Percentiles rank a stretch among this genome's conserved stretches.
These are phyloP conservation scores for Harmothoe impar DNA, from an alignment of 2,888 invertebrate genomes.

Conservation along the genomic window DNA sequence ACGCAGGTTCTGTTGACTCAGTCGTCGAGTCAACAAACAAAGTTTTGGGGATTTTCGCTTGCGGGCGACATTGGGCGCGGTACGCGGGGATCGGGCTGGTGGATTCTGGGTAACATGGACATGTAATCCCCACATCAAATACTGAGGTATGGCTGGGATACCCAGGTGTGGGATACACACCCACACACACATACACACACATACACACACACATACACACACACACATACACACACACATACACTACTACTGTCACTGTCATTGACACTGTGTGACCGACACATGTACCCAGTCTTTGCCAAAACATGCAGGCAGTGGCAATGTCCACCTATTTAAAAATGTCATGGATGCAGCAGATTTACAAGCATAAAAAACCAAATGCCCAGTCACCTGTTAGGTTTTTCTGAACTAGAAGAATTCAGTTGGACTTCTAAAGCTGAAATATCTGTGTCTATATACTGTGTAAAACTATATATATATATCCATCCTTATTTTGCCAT, in stretches of 20 bases:
- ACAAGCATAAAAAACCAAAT: too few species aligned
- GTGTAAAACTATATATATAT: too few species aligned
- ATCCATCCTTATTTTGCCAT: too few species aligned
- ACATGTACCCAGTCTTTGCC: neutral
- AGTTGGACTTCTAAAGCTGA: too few species aligned
- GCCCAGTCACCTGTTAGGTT: too few species aligned
- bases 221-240: neutral
- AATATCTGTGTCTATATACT: too few species aligned
- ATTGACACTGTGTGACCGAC: neutral
- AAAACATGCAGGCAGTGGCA: neutral
- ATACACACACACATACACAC: neutral
- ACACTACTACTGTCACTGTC: too few species aligned
- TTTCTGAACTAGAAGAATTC: too few species aligned
- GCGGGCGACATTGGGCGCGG: neutral
- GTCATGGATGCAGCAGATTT: too few species aligned
- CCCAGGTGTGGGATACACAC: neutral
- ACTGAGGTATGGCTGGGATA: neutral
- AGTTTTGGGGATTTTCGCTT: constrained; percentile 26
- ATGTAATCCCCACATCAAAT: neutral
- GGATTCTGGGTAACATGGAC: constrained; percentile 25
- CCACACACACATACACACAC: neutral
- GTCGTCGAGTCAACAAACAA: constrained; percentile 30
- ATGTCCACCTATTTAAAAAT: too few species aligned
- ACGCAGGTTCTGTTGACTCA: neutral
- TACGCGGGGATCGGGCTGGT: constrained; percentile 18